Conservation (phyloP, 2,113 vertebrate genomes). For the Falco punctatus region DNA sequence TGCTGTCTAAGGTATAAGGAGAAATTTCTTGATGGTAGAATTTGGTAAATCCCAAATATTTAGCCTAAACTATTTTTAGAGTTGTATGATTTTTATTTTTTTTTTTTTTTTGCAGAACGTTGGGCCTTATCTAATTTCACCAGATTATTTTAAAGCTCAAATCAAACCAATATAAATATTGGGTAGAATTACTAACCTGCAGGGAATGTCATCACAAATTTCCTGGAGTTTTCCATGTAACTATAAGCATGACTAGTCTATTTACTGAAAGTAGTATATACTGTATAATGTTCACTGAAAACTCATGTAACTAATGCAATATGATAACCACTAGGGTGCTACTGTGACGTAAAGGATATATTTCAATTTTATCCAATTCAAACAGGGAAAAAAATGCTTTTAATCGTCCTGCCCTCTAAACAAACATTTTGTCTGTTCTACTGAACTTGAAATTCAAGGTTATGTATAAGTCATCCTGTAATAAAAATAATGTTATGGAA, state of each 20-base stretch:
- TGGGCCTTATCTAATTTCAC: constrained; percentile 75
- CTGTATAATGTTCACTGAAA: constrained; percentile 79
- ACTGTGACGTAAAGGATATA: constrained; percentile 81
- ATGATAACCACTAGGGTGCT: constrained; percentile 83
- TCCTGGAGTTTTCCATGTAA: constrained; percentile 78
- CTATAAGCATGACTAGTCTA: constrained; percentile 78
- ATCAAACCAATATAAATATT: constrained; percentile 82
- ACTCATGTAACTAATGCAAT: constrained; percentile 79
- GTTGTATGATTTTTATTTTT: constrained; percentile 45
- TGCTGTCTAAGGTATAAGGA: not conserved
- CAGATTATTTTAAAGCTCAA: constrained; percentile 71
- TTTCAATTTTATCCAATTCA: constrained; percentile 80
- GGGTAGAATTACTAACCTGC: constrained; percentile 84
- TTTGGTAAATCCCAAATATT: constrained; percentile 54
- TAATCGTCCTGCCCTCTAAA: constrained; percentile 75
- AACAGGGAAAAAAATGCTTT: constrained; percentile 66
- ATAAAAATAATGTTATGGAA: constrained; percentile 71
- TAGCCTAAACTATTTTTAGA: constrained; percentile 49
- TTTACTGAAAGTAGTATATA: constrained; percentile 79
- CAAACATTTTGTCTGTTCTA: constrained; percentile 74
- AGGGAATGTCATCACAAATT: constrained; percentile 84
- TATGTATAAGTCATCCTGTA: constrained; percentile 66
- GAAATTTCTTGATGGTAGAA: not conserved
- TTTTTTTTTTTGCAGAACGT: constrained; percentile 62
- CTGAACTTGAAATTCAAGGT: constrained; percentile 77